Evolutionary conservation across 1,140 invertebrate genomes (phyloP), one percentile per base, ranked within the genome.

Genomic region (Panulirus ornatus): DNA sequence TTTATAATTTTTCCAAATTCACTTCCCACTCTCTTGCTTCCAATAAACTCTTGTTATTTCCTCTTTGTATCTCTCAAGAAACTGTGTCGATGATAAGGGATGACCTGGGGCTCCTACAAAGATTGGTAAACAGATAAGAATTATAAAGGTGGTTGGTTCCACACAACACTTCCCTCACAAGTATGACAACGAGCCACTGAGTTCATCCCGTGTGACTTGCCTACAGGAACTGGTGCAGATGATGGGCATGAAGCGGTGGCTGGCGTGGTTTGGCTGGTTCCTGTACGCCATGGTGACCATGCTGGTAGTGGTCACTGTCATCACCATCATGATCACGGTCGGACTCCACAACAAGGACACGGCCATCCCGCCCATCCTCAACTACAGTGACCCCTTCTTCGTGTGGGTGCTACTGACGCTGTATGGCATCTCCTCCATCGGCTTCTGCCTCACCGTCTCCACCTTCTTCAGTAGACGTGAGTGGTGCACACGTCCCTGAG

Each of bases 261-360:
- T 95, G 6, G 93, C 95, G 82, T 95, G 95, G 95, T 14, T 94
- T n/a, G 93, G 94, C 8, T 95, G 95, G 95, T 95, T 95, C 92
- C 42, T 91, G 16, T 81, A 87, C 54, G 54, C 85, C 34, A 19
- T 84, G 9, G 38, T 91, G 3, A n/a, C 84, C n/a, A 70, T 88
- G 63, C 3, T 83, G 19, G 16, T 86, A 19, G 78, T 86, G 34
- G 36, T 47, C 22, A 71, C 30, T 42, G 47, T 85, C 36, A 38
- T 88, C 11, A 79, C 82, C 5, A 38, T 91, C n/a, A 84, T 91
- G 81, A 19, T 88, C 9, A 63, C 36, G 27, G 42, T 63, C n/a
- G 38, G 78, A 44, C 16, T 76, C 30, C 11, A 88, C 30, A 38
- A 6, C n/a, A n/a, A 38, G 0, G 47, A 51, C 16, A 30, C 16